A percentile compares a stretch with the other conserved stretches of the same genome.
Conservation (phyloP, 2,888 invertebrate species). For the Cephus pygmeus region DNA sequence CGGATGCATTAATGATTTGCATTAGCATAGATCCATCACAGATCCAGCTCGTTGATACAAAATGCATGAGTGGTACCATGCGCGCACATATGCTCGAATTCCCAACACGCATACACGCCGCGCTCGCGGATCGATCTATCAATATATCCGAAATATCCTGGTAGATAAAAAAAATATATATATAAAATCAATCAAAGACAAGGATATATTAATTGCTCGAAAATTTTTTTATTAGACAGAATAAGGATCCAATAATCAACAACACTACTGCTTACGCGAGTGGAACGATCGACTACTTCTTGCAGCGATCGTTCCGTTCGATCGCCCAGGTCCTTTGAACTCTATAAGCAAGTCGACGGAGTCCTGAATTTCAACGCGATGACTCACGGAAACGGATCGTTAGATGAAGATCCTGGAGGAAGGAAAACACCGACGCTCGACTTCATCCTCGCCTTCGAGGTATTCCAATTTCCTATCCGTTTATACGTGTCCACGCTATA, state of each 20-base stretch:
- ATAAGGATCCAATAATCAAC: not conserved
- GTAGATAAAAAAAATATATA: not conserved
- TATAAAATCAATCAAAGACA: not conserved
- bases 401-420: not conserved
- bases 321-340: conserved; percentile 35
- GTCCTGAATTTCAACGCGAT: not conserved
- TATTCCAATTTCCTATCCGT: not conserved
- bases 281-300: conserved; percentile 47
- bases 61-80: conserved; percentile 29
- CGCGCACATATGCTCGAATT: conserved; percentile 42
- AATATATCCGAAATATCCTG: not conserved
- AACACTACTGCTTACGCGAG: conserved; percentile 39
- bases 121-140: not conserved
- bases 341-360: not conserved
- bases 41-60: conserved; percentile 41
- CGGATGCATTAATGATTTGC: conserved; percentile 56
- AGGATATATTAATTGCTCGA: not conserved
- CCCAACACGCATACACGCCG: conserved; percentile 15
- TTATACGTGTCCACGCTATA: not conserved
- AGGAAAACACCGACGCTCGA: not conserved
- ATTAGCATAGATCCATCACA: conserved; percentile 63
- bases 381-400: not conserved
- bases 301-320: conserved; percentile 45
- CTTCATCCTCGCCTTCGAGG: not conserved
- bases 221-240: not conserved